phyloP scores from a whole-genome alignment of 2,113 vertebrate species.

The Nesogale talazaci region DNA sequence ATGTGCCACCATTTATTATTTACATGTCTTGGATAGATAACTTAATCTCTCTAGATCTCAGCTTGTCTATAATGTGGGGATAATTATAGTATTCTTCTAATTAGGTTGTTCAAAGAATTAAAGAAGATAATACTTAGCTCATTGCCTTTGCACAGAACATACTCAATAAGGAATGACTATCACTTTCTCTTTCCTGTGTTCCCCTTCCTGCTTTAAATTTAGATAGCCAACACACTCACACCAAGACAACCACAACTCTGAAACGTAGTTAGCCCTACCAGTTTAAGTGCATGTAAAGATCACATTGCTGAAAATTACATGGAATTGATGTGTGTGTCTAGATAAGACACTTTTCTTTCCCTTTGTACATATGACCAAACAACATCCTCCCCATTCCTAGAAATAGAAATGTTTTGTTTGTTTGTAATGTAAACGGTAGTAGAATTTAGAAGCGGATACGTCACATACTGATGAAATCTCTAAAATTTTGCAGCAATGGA shows the following conservation, averaged over 20 bases:
- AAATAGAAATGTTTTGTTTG: conserved; percentile 20
- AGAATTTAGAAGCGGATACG: conserved; percentile 15
- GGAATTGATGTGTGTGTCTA: not conserved
- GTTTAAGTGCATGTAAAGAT: not conserved
- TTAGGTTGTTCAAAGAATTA: not conserved
- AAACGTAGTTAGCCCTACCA: not conserved
- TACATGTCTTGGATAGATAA: not conserved
- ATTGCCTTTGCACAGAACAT: not conserved
- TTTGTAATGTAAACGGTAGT: not conserved
- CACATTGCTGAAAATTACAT: not conserved
- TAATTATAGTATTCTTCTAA: not conserved
- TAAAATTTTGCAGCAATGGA: no score
- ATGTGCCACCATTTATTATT: not conserved
- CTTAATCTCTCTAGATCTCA: not conserved
- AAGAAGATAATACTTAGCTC: not conserved
- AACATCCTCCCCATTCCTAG: not conserved
- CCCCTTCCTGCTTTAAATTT: not conserved
- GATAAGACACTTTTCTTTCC: conserved; percentile 24
- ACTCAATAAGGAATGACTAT: not conserved
- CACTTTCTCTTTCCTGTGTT: not conserved
- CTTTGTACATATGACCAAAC: conserved; percentile 13
- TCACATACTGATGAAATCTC: not conserved
- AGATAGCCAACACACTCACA: not conserved
- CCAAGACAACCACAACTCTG: not conserved
- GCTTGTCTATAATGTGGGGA: conserved; percentile 10